Evolutionary conservation across 2,888 invertebrate species (phyloP).

Genomic region (Stenichneumon culpator): DNA sequence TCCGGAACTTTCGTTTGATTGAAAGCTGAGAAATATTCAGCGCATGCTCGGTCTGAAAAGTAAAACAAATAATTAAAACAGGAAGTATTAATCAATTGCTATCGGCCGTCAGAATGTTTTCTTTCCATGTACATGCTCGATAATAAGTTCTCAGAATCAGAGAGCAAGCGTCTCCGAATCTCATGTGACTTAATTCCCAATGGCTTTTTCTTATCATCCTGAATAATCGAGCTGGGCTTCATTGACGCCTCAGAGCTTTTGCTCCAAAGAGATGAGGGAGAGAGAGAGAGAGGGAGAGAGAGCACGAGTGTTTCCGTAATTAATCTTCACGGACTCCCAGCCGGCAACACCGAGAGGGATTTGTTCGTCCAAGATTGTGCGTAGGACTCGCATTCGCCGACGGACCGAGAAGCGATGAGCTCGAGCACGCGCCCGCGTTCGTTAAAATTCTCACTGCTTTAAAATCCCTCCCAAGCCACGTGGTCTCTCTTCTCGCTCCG

Average conservation of each 20-base stretch:
- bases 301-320: conserved; percentile 58
- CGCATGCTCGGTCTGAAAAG: neutral
- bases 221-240: conserved; percentile 45
- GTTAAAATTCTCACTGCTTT: conserved; percentile 31
- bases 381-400: conserved; percentile 47
- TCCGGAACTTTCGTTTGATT: neutral
- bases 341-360: conserved; percentile 43
- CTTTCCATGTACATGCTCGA: neutral
- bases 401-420: conserved; percentile 33
- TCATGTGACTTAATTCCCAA: conserved; percentile 33
- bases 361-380: conserved; percentile 54
- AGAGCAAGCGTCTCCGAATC: conserved; percentile 3
- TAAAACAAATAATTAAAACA: neutral
- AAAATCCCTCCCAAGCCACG: conserved; percentile 42
- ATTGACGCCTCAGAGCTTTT: conserved; percentile 37
- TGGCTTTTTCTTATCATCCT: conserved; percentile 29
- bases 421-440: conserved; percentile 42
- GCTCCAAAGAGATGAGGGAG: neutral
- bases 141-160: conserved; percentile 1
- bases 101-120: neutral
- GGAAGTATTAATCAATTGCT: neutral
- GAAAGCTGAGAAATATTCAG: neutral
- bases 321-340: conserved; percentile 52
- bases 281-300: neutral
- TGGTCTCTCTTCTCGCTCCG: conserved; percentile 20